A percentile compares a stretch with the other conserved stretches of the same genome.
phyloP scores from a whole-genome alignment of 2,888 invertebrate genomes.

The Acronicta leporina region DNA sequence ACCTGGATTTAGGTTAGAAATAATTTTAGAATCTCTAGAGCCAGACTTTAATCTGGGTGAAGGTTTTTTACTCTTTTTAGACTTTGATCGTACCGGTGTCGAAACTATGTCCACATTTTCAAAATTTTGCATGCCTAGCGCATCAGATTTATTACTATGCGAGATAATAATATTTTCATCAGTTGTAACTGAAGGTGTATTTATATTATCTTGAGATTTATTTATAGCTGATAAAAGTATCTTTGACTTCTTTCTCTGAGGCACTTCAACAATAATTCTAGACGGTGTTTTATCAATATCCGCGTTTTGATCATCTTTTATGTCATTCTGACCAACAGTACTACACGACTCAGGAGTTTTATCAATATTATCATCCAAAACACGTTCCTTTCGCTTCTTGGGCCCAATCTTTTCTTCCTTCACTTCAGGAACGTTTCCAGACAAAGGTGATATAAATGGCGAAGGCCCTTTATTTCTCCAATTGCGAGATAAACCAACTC shows the following conservation, averaged over 20 bases:
- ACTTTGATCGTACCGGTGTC: conserved; percentile 56
- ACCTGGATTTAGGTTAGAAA: conserved; percentile 5
- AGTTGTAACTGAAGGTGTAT: conserved; percentile 1
- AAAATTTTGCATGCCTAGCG: conserved; percentile 1
- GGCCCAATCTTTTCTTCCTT: conserved; percentile 57
- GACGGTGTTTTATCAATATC: conserved; percentile 65
- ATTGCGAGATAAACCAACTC: conserved; percentile 86
- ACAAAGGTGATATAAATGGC: conserved; percentile 80
- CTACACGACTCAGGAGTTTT: conserved; percentile 22
- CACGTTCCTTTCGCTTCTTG: conserved; percentile 68
- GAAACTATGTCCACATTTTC: conserved; percentile 32
- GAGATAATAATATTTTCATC: conserved; percentile 6
- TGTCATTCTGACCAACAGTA: conserved; percentile 12
- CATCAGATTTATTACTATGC: conserved; percentile 12
- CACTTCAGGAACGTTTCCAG: conserved; percentile 49
- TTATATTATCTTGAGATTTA: conserved; percentile 43
- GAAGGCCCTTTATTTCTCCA: conserved; percentile 77
- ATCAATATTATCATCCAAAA: conserved; percentile 51
- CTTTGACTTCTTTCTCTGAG: conserved; percentile 74
- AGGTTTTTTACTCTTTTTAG: conserved; percentile 56
- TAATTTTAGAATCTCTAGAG: conserved; percentile 24
- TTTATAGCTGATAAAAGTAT: conserved; percentile 58
- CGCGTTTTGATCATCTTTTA: conserved; percentile 14
- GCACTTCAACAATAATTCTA: conserved; percentile 63
- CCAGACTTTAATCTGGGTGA: conserved; percentile 22